Evolutionary conservation across 2,888 invertebrate species (phyloP), one percentile per base, ranked within the genome.

Genomic region (Lasioglossum zephyrum): DNA sequence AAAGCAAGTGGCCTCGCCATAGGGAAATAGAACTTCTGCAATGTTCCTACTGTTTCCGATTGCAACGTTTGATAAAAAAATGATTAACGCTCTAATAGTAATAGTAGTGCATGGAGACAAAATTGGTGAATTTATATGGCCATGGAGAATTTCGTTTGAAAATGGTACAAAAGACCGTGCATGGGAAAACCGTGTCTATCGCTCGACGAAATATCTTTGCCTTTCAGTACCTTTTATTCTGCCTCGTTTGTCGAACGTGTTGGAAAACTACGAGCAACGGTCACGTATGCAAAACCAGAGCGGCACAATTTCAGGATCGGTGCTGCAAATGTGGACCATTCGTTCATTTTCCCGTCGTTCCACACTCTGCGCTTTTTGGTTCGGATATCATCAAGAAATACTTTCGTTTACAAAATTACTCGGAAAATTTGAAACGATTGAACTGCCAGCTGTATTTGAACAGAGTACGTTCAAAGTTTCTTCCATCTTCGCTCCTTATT

Each of bases 281-380:
- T 70, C 77, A 60, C 77, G 36, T 87, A 84, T 87, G 82, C 74
- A 90, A 87, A 89, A 86, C 76, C 77, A 73, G 70, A 26, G 26
- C 53, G 84, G 84, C 88, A 82, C 87, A 80, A 86, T 90, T 90
- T 89, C 86, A 26, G 63, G 49, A 74, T 41, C 72, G 72, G 16
- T 57, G 73, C 63, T 78, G 73, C 73, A 72, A 72, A 53, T 72
- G 78, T 44, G 47, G n/a, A 57, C 53, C 39, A 44, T 69, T 73
- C 73, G 26, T 47, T 49, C 69, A n/a, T 76, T 81, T 77, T 63
- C 77, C 47, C 57, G 47, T 60, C 63, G 78, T 70, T 76, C 57
- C 31, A 36, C 60, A 26, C 31, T 18, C 60, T 26, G 66, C 77
- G n/a, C 60, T 49, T 73, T 72, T 79, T 73, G 11, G 49, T 31